Evolutionary conservation across 2,797 vertebrate species (phyloP).

Genomic region (Urosaurus nigricauda): DNA sequence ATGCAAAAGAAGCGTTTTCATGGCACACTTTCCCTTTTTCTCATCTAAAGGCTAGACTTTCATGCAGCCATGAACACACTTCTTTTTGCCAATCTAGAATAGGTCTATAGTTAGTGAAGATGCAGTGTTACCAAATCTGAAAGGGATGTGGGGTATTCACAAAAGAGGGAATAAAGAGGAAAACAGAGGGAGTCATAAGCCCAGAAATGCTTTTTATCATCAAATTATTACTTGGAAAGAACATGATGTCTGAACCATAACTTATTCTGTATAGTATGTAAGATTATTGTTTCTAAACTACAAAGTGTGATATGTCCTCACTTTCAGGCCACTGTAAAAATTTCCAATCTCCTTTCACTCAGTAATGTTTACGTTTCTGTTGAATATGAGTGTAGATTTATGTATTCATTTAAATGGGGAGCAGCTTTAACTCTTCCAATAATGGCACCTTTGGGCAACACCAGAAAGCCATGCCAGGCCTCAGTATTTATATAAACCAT

Average conservation of each 20-base stretch:
- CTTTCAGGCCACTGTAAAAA: not conserved
- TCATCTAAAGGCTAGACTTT: too few relatives aligned
- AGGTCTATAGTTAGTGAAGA: not conserved
- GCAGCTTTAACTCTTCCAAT: not conserved
- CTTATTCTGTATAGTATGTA: not conserved
- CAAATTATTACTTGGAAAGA: not conserved
- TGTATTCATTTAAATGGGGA: slow-evolving; percentile 18
- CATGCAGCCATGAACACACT: too few relatives aligned
- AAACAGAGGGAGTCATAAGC: not conserved
- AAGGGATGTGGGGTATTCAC: too few relatives aligned
- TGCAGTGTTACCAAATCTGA: not conserved
- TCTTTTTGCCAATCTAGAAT: too few relatives aligned
- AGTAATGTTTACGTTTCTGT: not conserved
- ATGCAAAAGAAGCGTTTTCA: too few relatives aligned
- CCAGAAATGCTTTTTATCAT: not conserved
- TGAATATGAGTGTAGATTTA: slow-evolving; percentile 21
- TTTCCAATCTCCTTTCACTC: not conserved
- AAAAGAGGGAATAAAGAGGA: too few relatives aligned
- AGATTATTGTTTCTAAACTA: not conserved
- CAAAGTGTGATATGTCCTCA: not conserved
- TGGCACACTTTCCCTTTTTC: too few relatives aligned
- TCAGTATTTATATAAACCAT: not conserved
- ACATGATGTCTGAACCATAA: not conserved
- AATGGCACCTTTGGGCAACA: slow-evolving; percentile 10
- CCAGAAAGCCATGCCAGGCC: not conserved